phyloP scores from a whole-genome alignment of 2,113 vertebrate species.

The Dunckerocampus dactyliophorus region DNA sequence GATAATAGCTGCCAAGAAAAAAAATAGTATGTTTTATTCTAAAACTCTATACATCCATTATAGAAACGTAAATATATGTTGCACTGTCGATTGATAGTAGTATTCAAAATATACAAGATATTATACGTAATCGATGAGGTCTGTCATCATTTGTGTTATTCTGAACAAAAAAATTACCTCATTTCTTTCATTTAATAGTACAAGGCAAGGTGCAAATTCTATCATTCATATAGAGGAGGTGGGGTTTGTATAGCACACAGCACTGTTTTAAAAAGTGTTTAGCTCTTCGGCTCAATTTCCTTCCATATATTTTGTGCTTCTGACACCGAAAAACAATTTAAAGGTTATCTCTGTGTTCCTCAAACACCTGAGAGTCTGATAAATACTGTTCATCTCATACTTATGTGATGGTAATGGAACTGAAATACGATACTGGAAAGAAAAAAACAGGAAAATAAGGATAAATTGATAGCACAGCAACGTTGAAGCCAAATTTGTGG shows the following conservation, averaged over 20 bases:
- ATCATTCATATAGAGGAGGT: slow-evolving; percentile 22
- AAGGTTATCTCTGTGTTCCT: slow-evolving; percentile 42
- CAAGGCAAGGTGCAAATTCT: slow-evolving; percentile 19
- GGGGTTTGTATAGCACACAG: neutral
- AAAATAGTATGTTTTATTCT: slow-evolving; percentile 38
- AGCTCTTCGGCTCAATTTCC: too few relatives aligned
- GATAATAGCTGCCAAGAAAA: slow-evolving; percentile 68
- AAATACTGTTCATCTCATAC: slow-evolving; percentile 20
- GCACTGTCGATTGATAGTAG: slow-evolving; percentile 33
- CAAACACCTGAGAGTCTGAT: slow-evolving; percentile 51
- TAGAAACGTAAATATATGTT: slow-evolving; percentile 49
- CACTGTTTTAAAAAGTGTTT: too few relatives aligned
- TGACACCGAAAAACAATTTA: slow-evolving; percentile 18
- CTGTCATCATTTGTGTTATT: slow-evolving; percentile 25
- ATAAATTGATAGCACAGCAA: slow-evolving; percentile 12
- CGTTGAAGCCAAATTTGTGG: too few relatives aligned
- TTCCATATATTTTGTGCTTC: slow-evolving; percentile 29
- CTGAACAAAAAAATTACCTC: slow-evolving; percentile 14
- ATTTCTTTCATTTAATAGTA: slow-evolving; percentile 15
- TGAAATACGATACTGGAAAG: slow-evolving; percentile 41
- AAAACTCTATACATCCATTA: slow-evolving; percentile 55
- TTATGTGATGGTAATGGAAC: slow-evolving; percentile 40
- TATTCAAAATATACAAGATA: slow-evolving; percentile 57
- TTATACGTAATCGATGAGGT: slow-evolving; percentile 43
- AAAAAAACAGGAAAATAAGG: slow-evolving; percentile 16